Evolutionary conservation across 2,888 invertebrate species (phyloP), one percentile per base, ranked within the genome.

Genomic region (Eristalis arbustorum): DNA sequence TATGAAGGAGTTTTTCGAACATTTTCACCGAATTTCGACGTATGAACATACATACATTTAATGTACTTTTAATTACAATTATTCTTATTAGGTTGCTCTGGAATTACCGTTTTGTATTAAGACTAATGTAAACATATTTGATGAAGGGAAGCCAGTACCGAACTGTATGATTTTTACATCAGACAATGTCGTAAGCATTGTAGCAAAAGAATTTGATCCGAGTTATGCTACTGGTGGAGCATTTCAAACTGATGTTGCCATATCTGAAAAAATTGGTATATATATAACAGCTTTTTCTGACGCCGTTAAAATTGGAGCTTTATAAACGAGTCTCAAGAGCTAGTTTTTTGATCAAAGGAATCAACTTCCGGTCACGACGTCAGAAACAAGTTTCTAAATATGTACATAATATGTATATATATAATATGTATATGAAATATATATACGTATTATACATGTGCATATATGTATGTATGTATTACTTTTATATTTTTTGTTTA

Each of bases 1-100:
- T 98, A 96, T 95, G 98, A 98, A 93, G 98, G 98, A 25, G 95
- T 98, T 85, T 97, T 98, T 92, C 96, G 96, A 92, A 98, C 98
- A 56, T 97, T 98, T 93, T 98, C 98, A 89, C 95, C 96, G 90
- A 95, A 96, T 92, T 98, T 98, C 93, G 98, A 98, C 92, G 95
- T 97, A 87, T 93, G 93, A 91, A n/a, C 31, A 13, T 61, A 40
- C 74, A 2, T 23, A 31, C 23, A 14, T 63, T 42, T 34, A 37
- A 71, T 63, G 18, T 62, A 40, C 59, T 67, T 68, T 69, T 68
- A 67, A 42, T 18, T 13, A 49, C 37, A 40, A 0, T 34, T 31
- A 14, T 59, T 69, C 59, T 37, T 82, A 89, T 6, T 91, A 94
- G 94, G 94, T 95, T 89, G 98, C 97, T 84, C 93, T 98, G 92